Percentiles rank a stretch among this genome's conserved stretches.
Conservation (phyloP, 2,113 vertebrate species). For the Psittacara wagleri region DNA sequence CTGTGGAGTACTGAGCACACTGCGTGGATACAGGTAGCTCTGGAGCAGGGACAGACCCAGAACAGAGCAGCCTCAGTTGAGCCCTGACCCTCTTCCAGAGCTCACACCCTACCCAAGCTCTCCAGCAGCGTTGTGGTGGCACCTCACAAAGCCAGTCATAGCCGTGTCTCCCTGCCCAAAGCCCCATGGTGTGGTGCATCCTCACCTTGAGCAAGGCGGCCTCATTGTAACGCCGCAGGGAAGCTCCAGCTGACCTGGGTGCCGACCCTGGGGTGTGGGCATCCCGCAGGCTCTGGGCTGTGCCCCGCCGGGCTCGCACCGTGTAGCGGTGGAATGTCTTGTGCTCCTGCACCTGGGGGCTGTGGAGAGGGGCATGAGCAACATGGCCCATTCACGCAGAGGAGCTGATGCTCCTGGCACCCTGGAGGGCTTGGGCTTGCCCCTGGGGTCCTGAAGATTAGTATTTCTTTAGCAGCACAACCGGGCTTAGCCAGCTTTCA, state of each 20-base stretch:
- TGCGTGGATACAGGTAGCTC: rapidly evolving
- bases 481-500: neutral
- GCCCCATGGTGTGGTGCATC: neutral
- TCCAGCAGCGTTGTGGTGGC: neutral
- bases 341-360: slow-evolving; percentile 85
- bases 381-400: too few species aligned
- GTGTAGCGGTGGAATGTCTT: slow-evolving; percentile 98
- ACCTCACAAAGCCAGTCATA: neutral
- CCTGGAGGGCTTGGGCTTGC: neutral
- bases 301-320: slow-evolving; percentile 89
- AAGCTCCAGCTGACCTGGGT: slow-evolving; percentile 88
- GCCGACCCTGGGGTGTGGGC: slow-evolving; percentile 78
- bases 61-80: neutral
- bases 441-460: neutral
- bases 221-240: slow-evolving; percentile 90
- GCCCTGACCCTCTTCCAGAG: neutral
- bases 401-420: neutral
- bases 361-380: slow-evolving; percentile 25
- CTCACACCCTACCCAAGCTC: rapidly evolving
- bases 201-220: slow-evolving; percentile 82
- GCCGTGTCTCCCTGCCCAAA: rapidly evolving
- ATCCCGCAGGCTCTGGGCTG: slow-evolving; percentile 84
- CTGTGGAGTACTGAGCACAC: neutral
- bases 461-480: neutral
- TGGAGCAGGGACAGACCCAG: neutral